phyloP scores from a whole-genome alignment of 1,140 invertebrate species.

The Drosophila tsacasi region DNA sequence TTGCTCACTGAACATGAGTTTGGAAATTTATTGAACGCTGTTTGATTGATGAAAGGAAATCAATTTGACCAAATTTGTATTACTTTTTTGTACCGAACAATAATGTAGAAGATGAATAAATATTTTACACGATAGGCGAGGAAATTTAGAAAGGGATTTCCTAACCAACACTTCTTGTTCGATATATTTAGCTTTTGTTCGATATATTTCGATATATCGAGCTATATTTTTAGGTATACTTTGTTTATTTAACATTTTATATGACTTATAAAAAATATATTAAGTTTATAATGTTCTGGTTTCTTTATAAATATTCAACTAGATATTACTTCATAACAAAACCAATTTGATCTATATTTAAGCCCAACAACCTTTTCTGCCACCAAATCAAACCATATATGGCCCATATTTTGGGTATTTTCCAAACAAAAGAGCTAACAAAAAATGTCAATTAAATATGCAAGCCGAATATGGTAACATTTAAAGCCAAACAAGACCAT shows the following conservation, averaged over 20 bases:
- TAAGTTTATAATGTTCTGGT: background rate
- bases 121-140: background rate
- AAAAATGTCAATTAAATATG: constrained; percentile 34
- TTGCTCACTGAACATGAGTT: constrained; percentile 40
- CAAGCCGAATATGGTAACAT: constrained; percentile 54
- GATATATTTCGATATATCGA: background rate
- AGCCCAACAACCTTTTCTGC: background rate
- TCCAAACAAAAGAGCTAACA: constrained; percentile 18
- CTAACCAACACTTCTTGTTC: too few relatives aligned
- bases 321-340: background rate
- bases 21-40: constrained; percentile 19
- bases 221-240: background rate
- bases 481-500: constrained; percentile 39
- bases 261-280: background rate
- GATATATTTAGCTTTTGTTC: too few relatives aligned
- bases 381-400: constrained; percentile 5
- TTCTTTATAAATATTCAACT: background rate
- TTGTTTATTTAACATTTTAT: background rate
- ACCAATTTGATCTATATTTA: background rate
- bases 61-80: constrained; percentile 6
- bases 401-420: constrained; percentile 13
- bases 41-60: constrained; percentile 36
- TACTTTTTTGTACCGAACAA: too few relatives aligned
- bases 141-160: background rate
- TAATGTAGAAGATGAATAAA: background rate